phyloP scores from a whole-genome alignment of 2,113 vertebrate species.

The Lonchura striata region DNA sequence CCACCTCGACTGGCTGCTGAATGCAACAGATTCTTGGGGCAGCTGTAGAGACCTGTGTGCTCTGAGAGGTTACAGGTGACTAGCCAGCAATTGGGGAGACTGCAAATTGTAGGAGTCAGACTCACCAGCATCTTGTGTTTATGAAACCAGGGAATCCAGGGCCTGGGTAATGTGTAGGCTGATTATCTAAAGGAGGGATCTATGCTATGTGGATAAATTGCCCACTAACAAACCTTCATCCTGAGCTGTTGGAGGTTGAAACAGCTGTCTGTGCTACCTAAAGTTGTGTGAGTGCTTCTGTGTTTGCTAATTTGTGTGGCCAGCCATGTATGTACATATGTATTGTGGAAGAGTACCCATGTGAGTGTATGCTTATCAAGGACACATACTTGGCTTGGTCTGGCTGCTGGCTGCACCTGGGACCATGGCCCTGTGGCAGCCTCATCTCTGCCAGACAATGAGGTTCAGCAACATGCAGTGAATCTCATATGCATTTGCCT shows the following conservation, averaged over 20 bases:
- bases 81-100: neutral
- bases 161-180: neutral
- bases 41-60: neutral
- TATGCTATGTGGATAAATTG: neutral
- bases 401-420: neutral
- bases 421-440: neutral
- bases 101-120: neutral
- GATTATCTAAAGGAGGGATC: neutral
- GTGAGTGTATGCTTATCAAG: no score
- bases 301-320: neutral
- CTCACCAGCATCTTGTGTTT: neutral
- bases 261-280: neutral
- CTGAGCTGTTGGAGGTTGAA: neutral
- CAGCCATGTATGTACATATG: rapidly evolving
- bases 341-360: neutral
- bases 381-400: rapidly evolving
- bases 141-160: neutral
- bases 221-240: neutral
- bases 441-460: neutral
- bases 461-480: neutral
- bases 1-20: neutral
- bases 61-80: neutral
- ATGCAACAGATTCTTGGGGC: neutral
- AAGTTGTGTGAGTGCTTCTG: neutral
- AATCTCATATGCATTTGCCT: neutral